Evolutionary conservation across 1,140 invertebrate genomes (phyloP).

Genomic region (Lycorma delicatula): DNA sequence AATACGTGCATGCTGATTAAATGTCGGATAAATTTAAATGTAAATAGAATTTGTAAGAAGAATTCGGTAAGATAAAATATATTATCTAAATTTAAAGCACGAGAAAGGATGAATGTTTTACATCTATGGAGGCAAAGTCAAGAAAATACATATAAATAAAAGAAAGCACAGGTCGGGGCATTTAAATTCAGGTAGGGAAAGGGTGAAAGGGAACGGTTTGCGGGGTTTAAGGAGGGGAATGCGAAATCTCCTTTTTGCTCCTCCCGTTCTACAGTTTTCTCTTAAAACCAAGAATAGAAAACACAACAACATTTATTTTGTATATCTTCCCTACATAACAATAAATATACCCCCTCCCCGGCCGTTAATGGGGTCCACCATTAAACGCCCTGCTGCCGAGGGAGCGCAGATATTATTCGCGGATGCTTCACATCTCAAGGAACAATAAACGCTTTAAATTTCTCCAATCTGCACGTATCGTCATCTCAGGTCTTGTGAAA

Average conservation of each 20-base stretch:
- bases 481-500: slow-evolving; percentile 9
- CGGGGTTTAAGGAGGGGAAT: too few relatives aligned
- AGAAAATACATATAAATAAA: too few relatives aligned
- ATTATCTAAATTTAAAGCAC: too few relatives aligned
- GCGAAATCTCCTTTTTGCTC: not conserved
- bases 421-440: slow-evolving; percentile 4
- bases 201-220: not conserved
- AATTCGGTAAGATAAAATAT: too few relatives aligned
- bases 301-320: slow-evolving; percentile 11
- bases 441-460: slow-evolving; percentile 12
- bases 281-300: not conserved
- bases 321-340: slow-evolving; percentile 11
- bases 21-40: too few relatives aligned
- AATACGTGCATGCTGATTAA: too few relatives aligned
- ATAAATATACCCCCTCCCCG: slow-evolving; percentile 4
- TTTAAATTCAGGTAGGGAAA: not conserved
- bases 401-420: slow-evolving; percentile 9
- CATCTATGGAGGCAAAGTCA: too few relatives aligned
- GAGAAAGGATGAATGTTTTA: too few relatives aligned
- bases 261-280: not conserved
- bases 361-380: not conserved
- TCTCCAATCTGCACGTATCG: slow-evolving; percentile 13
- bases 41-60: too few relatives aligned
- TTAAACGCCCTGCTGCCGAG: not conserved
- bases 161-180: too few relatives aligned